Percentiles rank a stretch among this genome's conserved stretches.
Evolutionary conservation across 1,140 invertebrate genomes (phyloP).

Genomic region (Scaptomyza pallida): DNA sequence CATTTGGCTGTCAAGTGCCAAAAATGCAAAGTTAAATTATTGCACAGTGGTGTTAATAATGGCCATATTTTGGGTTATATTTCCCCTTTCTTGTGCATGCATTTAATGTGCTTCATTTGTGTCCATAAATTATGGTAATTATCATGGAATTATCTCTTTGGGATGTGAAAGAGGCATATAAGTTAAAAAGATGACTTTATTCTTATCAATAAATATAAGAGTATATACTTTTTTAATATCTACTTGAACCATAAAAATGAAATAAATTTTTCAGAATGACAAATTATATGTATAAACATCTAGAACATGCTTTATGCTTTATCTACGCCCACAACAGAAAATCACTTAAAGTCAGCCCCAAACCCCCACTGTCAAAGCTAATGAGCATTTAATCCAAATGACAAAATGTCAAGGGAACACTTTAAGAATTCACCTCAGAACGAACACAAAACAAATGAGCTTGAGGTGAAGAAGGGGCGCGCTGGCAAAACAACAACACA

Average conservation of each 20-base stretch:
- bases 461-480: no score
- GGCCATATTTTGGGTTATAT: constrained; percentile 16
- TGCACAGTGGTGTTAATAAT: constrained; percentile 53
- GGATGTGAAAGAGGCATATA: no score
- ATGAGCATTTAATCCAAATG: constrained; percentile 47
- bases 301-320: neutral
- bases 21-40: constrained; percentile 47
- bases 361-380: constrained; percentile 18
- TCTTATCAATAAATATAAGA: no score
- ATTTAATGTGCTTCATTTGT: constrained; percentile 1
- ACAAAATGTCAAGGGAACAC: constrained; percentile 54
- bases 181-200: no score
- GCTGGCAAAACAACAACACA: neutral
- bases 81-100: neutral
- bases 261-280: no score
- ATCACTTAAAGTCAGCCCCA: neutral
- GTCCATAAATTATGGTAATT: no score
- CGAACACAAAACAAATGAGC: constrained; percentile 8
- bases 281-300: neutral
- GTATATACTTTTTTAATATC: no score
- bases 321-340: neutral
- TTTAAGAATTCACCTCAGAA: constrained; percentile 38
- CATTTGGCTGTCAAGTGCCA: constrained; percentile 44
- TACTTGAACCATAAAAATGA: no score
- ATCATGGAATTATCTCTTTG: no score